phyloP scores from a whole-genome alignment of 2,888 invertebrate species.

The Notodonta dromedarius region DNA sequence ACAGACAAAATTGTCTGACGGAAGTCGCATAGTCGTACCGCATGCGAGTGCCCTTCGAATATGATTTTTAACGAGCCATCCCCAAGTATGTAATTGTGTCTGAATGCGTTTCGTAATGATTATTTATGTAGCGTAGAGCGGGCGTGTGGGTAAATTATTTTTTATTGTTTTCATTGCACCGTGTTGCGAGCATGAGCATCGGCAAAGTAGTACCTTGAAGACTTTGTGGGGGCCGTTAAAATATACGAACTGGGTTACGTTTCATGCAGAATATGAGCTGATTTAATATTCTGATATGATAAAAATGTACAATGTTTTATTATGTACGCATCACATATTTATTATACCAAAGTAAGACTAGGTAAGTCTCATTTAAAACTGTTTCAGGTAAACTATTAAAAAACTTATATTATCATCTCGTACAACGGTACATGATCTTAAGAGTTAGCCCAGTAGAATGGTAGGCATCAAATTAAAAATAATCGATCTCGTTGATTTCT shows the following conservation, averaged over 20 bases:
- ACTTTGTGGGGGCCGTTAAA: conserved; percentile 5
- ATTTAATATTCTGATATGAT: background rate
- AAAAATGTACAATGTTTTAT: background rate
- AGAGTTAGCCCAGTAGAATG: too few species aligned
- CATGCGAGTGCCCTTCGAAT: conserved; percentile 51
- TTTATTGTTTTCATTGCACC: conserved; percentile 64
- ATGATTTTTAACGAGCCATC: conserved; percentile 72
- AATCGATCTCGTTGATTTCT: too few species aligned
- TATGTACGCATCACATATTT: too few species aligned
- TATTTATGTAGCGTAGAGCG: conserved; percentile 64
- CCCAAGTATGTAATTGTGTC: conserved; percentile 72
- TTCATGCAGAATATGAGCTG: background rate
- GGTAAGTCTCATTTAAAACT: too few species aligned
- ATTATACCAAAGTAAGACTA: too few species aligned
- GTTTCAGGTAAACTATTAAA: too few species aligned
- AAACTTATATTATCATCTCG: too few species aligned
- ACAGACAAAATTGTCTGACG: conserved; percentile 15
- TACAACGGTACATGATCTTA: too few species aligned
- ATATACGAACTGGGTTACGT: background rate
- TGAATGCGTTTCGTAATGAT: conserved; percentile 70
- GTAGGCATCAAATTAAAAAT: too few species aligned
- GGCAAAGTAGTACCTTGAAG: conserved; percentile 5
- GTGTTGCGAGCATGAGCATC: conserved; percentile 6
- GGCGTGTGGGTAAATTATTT: conserved; percentile 64
- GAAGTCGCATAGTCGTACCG: conserved; percentile 26